Evolutionary conservation across 2,888 invertebrate species (phyloP).

Genomic region (Pachliopta kotzebuea): DNA sequence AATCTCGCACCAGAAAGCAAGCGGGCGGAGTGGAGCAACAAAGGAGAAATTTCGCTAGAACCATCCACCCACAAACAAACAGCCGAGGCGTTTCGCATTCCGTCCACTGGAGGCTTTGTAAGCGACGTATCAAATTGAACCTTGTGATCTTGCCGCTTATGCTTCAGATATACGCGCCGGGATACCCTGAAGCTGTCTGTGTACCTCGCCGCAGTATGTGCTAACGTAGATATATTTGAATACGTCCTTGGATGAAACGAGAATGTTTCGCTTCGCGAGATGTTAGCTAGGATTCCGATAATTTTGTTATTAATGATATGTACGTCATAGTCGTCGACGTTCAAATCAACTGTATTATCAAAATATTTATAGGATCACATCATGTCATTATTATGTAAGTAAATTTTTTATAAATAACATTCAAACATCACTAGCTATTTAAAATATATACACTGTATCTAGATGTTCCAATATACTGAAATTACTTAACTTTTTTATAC

Average conservation of each 20-base stretch:
- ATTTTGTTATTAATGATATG: slow-evolving; percentile 1
- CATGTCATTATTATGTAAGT: too few relatives aligned
- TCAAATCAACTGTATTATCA: background rate
- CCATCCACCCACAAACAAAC: slow-evolving; percentile 76
- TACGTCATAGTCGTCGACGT: background rate
- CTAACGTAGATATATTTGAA: slow-evolving; percentile 19
- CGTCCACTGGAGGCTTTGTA: slow-evolving; percentile 61
- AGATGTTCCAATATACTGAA: too few relatives aligned
- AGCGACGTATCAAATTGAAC: slow-evolving; percentile 49
- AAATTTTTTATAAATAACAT: too few relatives aligned
- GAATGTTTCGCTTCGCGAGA: slow-evolving; percentile 9
- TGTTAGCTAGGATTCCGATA: slow-evolving; percentile 10
- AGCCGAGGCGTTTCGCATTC: slow-evolving; percentile 63
- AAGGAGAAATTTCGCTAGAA: slow-evolving; percentile 72
- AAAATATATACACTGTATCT: too few relatives aligned
- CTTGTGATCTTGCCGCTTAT: slow-evolving; percentile 45
- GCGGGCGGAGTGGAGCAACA: slow-evolving; percentile 64
- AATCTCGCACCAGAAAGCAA: slow-evolving; percentile 30
- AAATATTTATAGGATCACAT: too few relatives aligned
- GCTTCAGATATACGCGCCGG: slow-evolving; percentile 29
- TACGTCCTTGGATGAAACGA: slow-evolving; percentile 16
- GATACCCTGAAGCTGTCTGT: slow-evolving; percentile 23
- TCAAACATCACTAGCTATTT: too few relatives aligned
- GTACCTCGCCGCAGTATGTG: slow-evolving; percentile 23
- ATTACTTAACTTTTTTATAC: too few relatives aligned